Evolutionary conservation across 2,888 invertebrate genomes (phyloP).

Genomic region (Oligia strigilis): DNA sequence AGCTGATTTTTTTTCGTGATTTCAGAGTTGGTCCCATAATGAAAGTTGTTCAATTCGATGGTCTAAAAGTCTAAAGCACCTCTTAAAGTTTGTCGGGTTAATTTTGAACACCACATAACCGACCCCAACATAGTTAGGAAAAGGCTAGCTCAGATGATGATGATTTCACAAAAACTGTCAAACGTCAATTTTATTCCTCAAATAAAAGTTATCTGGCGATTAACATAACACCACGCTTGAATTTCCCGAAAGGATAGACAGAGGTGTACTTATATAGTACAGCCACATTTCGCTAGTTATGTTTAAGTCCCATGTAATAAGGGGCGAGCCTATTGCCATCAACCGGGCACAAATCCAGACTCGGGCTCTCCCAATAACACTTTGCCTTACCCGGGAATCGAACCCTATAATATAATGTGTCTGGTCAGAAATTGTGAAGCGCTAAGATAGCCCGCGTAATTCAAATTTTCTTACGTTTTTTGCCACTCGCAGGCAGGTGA

Average conservation of each 20-base stretch:
- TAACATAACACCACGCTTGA: neutral
- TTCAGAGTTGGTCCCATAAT: no score
- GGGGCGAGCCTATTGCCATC: neutral
- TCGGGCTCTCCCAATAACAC: neutral
- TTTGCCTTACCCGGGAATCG: neutral
- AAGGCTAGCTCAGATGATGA: no score
- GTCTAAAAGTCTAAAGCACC: no score
- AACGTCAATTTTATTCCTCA: no score
- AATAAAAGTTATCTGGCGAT: no score
- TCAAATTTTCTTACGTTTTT: neutral
- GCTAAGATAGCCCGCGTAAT: neutral
- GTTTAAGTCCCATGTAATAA: neutral
- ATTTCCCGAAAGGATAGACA: neutral
- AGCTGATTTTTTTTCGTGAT: no score
- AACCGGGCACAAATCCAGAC: neutral
- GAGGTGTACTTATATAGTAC: neutral
- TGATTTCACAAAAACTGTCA: no score
- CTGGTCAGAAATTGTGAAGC: neutral
- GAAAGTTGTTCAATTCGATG: no score
- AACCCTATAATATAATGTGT: neutral
- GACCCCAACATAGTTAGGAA: no score
- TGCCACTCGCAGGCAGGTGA: neutral
- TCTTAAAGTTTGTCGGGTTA: no score
- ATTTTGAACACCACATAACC: no score
- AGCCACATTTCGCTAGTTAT: neutral